These are phyloP conservation scores for Brevimyrus niger DNA, from an alignment of 2,113 vertebrate genomes.

Conservation along the genomic window DNA sequence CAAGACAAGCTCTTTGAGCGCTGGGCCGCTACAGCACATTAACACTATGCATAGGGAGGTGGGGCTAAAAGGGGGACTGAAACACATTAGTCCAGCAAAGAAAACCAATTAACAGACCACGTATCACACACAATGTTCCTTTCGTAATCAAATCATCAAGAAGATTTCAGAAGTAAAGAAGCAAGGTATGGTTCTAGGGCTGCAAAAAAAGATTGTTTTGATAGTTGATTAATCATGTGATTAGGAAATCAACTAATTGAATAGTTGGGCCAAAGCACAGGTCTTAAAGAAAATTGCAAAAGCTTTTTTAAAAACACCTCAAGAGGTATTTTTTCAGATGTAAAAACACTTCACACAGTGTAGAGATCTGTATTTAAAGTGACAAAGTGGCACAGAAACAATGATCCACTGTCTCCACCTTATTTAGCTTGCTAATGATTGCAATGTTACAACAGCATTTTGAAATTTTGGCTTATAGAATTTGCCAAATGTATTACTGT, in stretches of 20 bases:
- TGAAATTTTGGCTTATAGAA: background rate
- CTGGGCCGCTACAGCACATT: slow-evolving; percentile 57
- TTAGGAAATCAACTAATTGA: background rate
- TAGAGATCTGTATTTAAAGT: background rate
- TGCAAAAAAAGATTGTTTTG: background rate
- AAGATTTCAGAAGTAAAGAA: background rate
- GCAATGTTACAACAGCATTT: background rate
- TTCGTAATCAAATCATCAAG: background rate
- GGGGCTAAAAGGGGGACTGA: background rate
- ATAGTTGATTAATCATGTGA: background rate
- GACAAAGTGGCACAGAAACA: background rate
- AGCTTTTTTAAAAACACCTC: background rate
- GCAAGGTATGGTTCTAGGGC: background rate
- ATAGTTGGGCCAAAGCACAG: background rate
- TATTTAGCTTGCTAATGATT: background rate
- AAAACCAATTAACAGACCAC: background rate
- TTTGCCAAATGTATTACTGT: background rate
- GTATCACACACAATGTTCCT: background rate
- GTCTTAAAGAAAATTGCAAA: background rate
- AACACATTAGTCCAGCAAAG: background rate
- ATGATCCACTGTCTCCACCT: background rate
- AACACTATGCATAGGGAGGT: slow-evolving; percentile 42
- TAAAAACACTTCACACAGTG: background rate
- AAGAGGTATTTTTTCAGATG: background rate
- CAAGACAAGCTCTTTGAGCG: slow-evolving; percentile 63